Conservation (phyloP, 35 echinoderm and acorn worm species). For the Patiria miniata region DNA sequence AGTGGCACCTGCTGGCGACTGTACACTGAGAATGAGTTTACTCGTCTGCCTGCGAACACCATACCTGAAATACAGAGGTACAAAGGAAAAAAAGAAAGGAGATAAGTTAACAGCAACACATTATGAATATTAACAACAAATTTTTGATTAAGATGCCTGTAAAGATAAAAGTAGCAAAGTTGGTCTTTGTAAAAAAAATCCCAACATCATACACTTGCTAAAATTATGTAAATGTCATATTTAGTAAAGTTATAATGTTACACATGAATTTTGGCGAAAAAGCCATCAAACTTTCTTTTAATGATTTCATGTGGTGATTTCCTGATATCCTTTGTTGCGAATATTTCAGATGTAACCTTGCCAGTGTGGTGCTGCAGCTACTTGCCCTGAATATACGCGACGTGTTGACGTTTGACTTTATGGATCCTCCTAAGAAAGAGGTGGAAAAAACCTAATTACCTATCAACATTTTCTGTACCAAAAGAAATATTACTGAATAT, state of each 20-base stretch:
- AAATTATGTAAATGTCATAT: too few species aligned
- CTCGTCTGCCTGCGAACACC: constrained; percentile 66
- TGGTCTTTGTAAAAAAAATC: too few species aligned
- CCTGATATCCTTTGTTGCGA: constrained; percentile 2
- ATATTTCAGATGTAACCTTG: constrained; percentile 69
- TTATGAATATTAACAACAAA: too few species aligned
- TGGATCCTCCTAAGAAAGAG: constrained; percentile 90
- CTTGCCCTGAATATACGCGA: constrained; percentile 80
- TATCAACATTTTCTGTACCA: too few species aligned
- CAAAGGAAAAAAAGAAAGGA: not conserved
- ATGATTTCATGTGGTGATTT: too few species aligned
- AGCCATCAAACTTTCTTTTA: too few species aligned
- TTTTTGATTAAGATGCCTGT: too few species aligned
- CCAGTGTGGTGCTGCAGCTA: constrained; percentile 90
- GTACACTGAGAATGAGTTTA: constrained; percentile 90
- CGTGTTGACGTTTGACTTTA: constrained; percentile 94
- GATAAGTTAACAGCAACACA: too few species aligned
- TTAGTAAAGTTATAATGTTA: too few species aligned
- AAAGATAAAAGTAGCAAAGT: too few species aligned
- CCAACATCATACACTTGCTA: too few species aligned
- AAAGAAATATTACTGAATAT: not conserved
- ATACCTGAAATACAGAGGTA: constrained; percentile 98
- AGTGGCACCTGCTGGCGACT: constrained; percentile 98
- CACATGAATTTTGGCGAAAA: too few species aligned
- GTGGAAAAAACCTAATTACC: constrained; percentile 44